Base-by-base conservation (phyloP, 92 coral and sea anemone species). In the Bergia sp. region DNA sequence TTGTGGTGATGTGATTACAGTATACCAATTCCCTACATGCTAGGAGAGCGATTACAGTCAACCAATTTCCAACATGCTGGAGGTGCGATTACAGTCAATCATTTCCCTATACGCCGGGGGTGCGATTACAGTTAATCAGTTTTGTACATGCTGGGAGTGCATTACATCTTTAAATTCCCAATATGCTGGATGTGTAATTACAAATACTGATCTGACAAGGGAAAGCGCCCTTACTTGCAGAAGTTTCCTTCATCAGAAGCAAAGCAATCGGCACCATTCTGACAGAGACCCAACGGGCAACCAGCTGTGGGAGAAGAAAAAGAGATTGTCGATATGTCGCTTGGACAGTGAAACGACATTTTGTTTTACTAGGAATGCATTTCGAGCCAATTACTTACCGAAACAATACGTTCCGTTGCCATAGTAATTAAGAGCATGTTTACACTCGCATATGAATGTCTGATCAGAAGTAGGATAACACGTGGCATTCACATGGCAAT, bases 351-450 rank as follows among this genome's bases (percentile, higher is more conserved):
- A 4, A 0, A 18, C 5, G 20, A 16, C 23, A 20, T 0, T 20
- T 16, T 61, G 15, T 2, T 7, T 45, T 45, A 45, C 8, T 45
- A 45, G 50, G 9, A 45, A 45, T 45, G 58, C 58, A 11, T 3
- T 10, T 12, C 1, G 36, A 50, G 15, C 2, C 11, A 73, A 23
- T 4, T 50, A 1, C 86, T 65, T 64, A 82, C 86, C 75, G 41
- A 82, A 82, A 20, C 86, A 82, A 67, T 82, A 4, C n/a, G 86
- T 82, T 40, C 86, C 86, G 11, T 82, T 82, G 75, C 86, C 86
- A 82, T 82, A 82, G 76, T 65, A 82, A 65, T 76, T 76, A n/a
- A 67, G 74, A 64, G 49, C 55, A 21, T 65, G 86, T 39, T 65
- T 82, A 37, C 86, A 82, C 86, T 82, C 76, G 86, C 86, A 82